A percentile compares a stretch with the other conserved stretches of the same genome.
Evolutionary conservation across 2,113 vertebrate species (phyloP).

Genomic region (Cyprinodon brontotheroides): DNA sequence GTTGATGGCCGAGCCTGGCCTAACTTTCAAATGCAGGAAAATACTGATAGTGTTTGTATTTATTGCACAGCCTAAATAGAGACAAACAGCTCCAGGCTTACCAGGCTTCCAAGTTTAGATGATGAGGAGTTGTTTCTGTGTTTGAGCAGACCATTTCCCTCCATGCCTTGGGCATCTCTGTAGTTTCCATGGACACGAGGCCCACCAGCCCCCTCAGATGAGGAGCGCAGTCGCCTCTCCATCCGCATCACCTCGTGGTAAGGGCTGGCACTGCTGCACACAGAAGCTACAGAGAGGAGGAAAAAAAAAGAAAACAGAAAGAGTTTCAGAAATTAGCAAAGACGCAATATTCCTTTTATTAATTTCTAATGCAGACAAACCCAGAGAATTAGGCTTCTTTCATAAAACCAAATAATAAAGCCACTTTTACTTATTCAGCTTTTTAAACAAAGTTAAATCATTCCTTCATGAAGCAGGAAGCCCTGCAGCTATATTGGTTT

Average conservation of each 20-base stretch:
- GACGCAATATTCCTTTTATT: conserved; percentile 22
- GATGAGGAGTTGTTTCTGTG: conserved; percentile 91
- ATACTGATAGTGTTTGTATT: background rate
- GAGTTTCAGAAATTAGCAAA: conserved; percentile 7
- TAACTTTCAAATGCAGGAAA: background rate
- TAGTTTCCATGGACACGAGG: conserved; percentile 87
- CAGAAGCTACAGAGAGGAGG: conserved; percentile 63
- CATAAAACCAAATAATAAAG: conserved; percentile 21
- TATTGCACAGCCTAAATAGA: background rate
- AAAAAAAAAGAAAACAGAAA: background rate
- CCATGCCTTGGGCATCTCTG: conserved; percentile 83
- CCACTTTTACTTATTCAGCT: conserved; percentile 5
- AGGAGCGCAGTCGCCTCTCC: conserved; percentile 90
- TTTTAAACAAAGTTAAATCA: conserved; percentile 14
- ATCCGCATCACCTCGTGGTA: conserved; percentile 88
- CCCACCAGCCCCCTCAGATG: conserved; percentile 94
- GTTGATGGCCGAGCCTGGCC: background rate
- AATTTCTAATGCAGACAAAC: conserved; percentile 12
- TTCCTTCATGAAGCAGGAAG: conserved; percentile 15
- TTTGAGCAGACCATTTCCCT: conserved; percentile 83
- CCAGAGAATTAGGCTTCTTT: conserved; percentile 9
- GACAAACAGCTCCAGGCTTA: conserved; percentile 70
- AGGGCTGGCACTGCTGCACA: conserved; percentile 85
- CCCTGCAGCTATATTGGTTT: conserved; percentile 18
- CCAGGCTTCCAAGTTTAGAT: conserved; percentile 97